A percentile compares a stretch with the other conserved stretches of the same genome.
Evolutionary conservation across 2,113 vertebrate genomes (phyloP).

Genomic region (Oreotrochilus melanogaster): DNA sequence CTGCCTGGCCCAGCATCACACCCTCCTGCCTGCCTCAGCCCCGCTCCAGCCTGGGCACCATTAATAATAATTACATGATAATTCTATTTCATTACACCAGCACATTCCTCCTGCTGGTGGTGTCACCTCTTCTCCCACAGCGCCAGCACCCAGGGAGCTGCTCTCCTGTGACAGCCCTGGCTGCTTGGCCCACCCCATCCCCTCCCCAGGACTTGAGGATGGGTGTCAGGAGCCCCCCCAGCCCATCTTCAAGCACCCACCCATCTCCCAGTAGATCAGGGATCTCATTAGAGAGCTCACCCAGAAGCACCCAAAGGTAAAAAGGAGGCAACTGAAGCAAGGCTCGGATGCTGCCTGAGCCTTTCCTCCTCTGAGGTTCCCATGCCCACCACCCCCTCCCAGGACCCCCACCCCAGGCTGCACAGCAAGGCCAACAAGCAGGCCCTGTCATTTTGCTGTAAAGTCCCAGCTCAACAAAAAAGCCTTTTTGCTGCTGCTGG

Average conservation of each 20-base stretch:
- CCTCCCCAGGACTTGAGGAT: rapidly evolving
- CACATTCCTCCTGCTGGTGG: neutral
- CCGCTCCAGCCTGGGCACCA: neutral
- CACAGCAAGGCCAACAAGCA: rapidly evolving
- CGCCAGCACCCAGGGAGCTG: rapidly evolving
- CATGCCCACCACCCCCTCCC: neutral
- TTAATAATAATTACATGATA: neutral
- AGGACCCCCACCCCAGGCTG: neutral
- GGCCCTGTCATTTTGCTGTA: neutral
- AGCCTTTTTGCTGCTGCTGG: neutral
- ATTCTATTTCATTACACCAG: constrained; percentile 11
- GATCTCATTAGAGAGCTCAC: neutral
- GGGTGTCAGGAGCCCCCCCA: neutral
- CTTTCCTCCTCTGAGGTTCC: neutral
- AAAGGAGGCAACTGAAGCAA: rapidly evolving
- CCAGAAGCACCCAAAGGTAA: rapidly evolving
- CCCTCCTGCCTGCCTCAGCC: neutral
- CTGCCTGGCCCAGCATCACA: neutral
- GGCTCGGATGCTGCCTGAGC: rapidly evolving
- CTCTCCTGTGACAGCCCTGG: rapidly evolving
- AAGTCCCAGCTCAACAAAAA: neutral
- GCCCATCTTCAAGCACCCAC: too few species aligned
- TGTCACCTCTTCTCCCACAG: neutral
- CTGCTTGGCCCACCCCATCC: neutral
- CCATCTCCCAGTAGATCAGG: rapidly evolving